Evolutionary conservation across 2,797 vertebrate species (phyloP).

Genomic region (Pogoniulus pusillus): DNA sequence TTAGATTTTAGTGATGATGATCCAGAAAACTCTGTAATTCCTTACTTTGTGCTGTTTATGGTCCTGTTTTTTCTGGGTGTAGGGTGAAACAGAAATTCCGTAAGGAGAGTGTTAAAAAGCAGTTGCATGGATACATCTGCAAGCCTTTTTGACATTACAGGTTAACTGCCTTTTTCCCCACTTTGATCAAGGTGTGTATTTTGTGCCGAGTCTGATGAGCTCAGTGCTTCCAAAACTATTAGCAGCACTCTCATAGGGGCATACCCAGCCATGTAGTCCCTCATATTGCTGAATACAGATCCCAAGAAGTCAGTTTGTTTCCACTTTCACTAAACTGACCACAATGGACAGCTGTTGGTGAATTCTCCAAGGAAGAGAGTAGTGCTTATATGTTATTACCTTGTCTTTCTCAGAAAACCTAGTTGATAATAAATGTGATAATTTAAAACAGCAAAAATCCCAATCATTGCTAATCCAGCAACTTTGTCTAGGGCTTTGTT

Average conservation of each 20-base stretch:
- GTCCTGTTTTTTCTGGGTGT: not conserved
- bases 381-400: not conserved
- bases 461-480: not conserved
- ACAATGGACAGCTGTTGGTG: not conserved
- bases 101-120: not conserved
- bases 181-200: not conserved
- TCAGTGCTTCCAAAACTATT: not conserved
- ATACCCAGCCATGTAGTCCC: rapidly evolving
- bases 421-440: not conserved
- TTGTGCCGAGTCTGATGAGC: not conserved
- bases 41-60: not conserved
- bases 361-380: not conserved
- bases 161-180: not conserved
- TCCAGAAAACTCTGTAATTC: not conserved
- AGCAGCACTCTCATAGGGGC: not conserved
- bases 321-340: not conserved
- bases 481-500: not conserved
- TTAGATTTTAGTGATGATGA: not conserved
- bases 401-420: not conserved
- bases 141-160: not conserved
- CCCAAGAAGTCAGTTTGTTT: not conserved
- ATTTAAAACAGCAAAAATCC: not conserved
- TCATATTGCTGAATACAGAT: not conserved
- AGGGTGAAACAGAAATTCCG: not conserved
- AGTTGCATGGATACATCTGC: not conserved